Evolutionary conservation across 2,888 invertebrate species (phyloP).

Genomic region (Rotaria magnacalcarata): DNA sequence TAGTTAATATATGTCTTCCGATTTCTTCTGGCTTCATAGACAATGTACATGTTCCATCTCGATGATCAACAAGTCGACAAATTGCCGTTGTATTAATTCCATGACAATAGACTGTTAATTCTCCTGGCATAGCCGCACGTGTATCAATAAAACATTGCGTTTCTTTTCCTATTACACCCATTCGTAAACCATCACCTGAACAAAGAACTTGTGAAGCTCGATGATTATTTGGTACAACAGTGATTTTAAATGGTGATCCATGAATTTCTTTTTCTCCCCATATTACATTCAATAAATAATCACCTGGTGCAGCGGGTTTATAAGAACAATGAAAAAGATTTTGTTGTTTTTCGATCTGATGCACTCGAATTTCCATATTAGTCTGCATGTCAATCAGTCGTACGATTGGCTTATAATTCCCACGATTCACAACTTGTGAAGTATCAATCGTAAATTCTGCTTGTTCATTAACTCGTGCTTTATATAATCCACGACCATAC

Average conservation of each 20-base stretch:
- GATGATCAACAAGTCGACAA: constrained; percentile 93
- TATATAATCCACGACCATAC: constrained; percentile 82
- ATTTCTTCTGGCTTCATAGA: constrained; percentile 92
- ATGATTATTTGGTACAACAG: constrained; percentile 51
- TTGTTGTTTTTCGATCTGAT: constrained; percentile 69
- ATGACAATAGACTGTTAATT: constrained; percentile 90
- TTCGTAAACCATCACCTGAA: constrained; percentile 84
- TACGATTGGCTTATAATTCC: constrained; percentile 65
- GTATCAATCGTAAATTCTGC: constrained; percentile 89
- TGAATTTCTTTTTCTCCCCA: constrained; percentile 77
- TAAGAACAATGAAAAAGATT: constrained; percentile 86
- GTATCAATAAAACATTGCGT: constrained; percentile 95
- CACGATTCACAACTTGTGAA: constrained; percentile 65
- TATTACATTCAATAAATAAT: constrained; percentile 78
- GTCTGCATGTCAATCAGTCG: constrained; percentile 72
- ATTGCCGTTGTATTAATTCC: constrained; percentile 88
- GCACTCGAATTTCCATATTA: constrained; percentile 74
- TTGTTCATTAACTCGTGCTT: constrained; percentile 82
- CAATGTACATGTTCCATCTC: constrained; percentile 87
- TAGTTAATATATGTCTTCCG: constrained; percentile 83
- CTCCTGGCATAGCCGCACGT: constrained; percentile 80
- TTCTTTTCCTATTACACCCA: constrained; percentile 88
- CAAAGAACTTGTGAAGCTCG: constrained; percentile 65
- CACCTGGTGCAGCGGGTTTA: constrained; percentile 68
- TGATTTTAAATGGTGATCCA: constrained; percentile 72